Evolutionary conservation across 2,888 invertebrate species (phyloP).

Genomic region (Diplolepis rosae): DNA sequence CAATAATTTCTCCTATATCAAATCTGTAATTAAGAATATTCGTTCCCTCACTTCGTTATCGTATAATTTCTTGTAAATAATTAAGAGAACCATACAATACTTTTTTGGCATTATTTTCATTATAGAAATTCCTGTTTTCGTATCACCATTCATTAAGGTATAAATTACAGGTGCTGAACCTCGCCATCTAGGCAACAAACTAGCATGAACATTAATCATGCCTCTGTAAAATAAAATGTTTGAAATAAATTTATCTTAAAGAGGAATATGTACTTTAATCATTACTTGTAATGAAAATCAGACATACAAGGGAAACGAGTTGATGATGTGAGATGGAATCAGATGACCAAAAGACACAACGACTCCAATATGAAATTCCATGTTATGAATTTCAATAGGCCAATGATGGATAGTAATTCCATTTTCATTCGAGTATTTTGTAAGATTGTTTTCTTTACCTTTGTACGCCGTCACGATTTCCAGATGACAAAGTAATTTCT

Average conservation of each 20-base stretch:
- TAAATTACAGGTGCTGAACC: conserved; percentile 95
- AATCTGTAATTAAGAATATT: conserved; percentile 75
- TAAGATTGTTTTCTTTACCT: conserved; percentile 79
- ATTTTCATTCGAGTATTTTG: conserved; percentile 80
- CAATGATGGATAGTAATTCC: conserved; percentile 80
- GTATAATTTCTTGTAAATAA: conserved; percentile 32
- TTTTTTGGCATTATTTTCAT: conserved; percentile 89
- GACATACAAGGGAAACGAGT: conserved; percentile 87
- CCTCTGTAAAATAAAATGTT: conserved; percentile 78
- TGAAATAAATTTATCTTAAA: neutral
- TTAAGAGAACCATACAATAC: conserved; percentile 56
- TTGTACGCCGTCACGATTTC: conserved; percentile 84
- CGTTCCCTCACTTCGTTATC: too few relatives aligned
- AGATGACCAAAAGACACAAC: conserved; percentile 96
- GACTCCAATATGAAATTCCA: conserved; percentile 87
- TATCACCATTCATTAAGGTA: conserved; percentile 88
- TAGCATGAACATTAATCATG: conserved; percentile 95
- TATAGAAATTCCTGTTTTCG: conserved; percentile 87
- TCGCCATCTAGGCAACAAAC: conserved; percentile 92
- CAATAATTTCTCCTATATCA: conserved; percentile 85
- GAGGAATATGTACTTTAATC: neutral
- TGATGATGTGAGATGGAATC: conserved; percentile 85
- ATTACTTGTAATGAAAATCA: conserved; percentile 33
- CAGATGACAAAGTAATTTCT: conserved; percentile 75
- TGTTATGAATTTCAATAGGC: conserved; percentile 76